phyloP scores from a whole-genome alignment of 2,113 vertebrate species.

The Proteles cristata region DNA sequence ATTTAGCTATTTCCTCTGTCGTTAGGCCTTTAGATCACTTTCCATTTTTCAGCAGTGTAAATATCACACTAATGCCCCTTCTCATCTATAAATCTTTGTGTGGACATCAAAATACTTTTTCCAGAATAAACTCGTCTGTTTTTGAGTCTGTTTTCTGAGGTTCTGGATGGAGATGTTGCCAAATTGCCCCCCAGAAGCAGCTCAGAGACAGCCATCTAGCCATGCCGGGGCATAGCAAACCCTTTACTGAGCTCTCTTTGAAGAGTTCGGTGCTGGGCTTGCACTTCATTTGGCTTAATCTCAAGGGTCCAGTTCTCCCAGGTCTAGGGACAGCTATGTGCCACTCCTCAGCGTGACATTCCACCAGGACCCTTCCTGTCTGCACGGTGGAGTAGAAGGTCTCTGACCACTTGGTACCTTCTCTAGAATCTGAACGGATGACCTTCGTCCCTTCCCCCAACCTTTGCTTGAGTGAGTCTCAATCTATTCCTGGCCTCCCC shows the following conservation, averaged over 20 bases:
- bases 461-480: conserved; percentile 60
- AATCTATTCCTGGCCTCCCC: conserved; percentile 67
- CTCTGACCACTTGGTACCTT: neutral
- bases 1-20: conserved; percentile 75
- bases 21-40: conserved; percentile 3
- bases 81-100: neutral
- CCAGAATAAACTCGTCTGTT: neutral
- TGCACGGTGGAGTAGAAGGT: neutral
- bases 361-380: neutral
- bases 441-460: conserved; percentile 35
- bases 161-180: neutral
- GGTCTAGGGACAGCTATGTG: neutral
- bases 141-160: neutral
- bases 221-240: neutral
- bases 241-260: neutral
- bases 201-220: neutral
- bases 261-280: neutral
- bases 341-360: neutral
- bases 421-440: neutral
- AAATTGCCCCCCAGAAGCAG: neutral
- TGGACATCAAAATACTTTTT: neutral
- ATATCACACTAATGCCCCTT: neutral
- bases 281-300: neutral
- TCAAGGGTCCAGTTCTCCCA: neutral
- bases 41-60: neutral